phyloP scores from a whole-genome alignment of 2,113 vertebrate genomes.

The Athene cunicularia region DNA sequence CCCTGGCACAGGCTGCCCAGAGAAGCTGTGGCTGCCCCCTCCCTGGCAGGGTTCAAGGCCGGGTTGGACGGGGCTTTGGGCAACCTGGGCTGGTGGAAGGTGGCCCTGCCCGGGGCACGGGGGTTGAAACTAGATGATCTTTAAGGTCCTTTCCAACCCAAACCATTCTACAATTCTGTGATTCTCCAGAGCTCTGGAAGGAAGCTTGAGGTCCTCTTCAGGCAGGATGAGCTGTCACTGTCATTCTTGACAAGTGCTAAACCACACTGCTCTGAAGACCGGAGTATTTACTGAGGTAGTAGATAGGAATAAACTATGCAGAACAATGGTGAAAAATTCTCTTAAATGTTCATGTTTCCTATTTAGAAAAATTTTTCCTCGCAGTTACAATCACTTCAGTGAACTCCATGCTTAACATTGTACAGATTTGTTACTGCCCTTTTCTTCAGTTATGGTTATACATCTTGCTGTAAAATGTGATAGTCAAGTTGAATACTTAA shows the following conservation, averaged over 20 bases:
- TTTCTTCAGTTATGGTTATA: not conserved
- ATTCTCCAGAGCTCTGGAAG: not conserved
- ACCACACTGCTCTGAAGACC: not conserved
- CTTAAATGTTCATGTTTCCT: not conserved
- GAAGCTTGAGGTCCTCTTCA: fast-evolving
- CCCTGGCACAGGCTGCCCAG: too few relatives aligned
- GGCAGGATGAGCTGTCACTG: not conserved
- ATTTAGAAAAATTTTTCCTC: not conserved
- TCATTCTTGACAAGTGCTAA: not conserved
- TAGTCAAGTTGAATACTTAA: conserved; percentile 3
- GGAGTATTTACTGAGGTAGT: not conserved
- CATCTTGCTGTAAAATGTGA: not conserved
- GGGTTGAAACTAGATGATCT: too few relatives aligned
- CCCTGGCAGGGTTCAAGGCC: too few relatives aligned
- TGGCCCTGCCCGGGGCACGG: too few relatives aligned
- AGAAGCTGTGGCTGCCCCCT: too few relatives aligned
- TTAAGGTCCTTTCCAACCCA: too few relatives aligned
- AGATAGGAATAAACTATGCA: fast-evolving
- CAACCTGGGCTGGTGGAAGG: too few relatives aligned
- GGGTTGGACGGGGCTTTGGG: too few relatives aligned
- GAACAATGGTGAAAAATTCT: not conserved
- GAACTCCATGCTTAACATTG: not conserved
- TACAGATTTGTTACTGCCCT: not conserved
- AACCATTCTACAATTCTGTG: too few relatives aligned
- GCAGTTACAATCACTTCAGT: not conserved